Base-by-base conservation (phyloP, 2,888 invertebrate species). In the Xanthorhoe spadicearia region DNA sequence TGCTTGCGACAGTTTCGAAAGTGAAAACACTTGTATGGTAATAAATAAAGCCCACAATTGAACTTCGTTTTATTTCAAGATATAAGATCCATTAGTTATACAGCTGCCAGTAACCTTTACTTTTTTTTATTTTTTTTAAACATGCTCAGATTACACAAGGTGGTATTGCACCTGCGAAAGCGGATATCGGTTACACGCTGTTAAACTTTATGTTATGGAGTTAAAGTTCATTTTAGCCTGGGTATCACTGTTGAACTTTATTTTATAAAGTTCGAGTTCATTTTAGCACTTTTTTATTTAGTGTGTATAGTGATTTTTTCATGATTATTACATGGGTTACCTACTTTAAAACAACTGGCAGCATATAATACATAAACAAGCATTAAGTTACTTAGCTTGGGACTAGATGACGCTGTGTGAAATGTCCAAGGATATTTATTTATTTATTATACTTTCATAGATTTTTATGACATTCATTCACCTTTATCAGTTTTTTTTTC, bases 121-220 rank as follows among this genome's bases (percentile, higher is more conserved):
- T 43, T 43, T 43, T 13, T 38, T 38, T 13, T 48, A 8, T 46
- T 67, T 74, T 75, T 82, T 75, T 77, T 72, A 72, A 74, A 64
- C 67, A 68, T 63, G 68, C 66, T 71, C 67, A 59, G 64, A 74
- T 71, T 74, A 72, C 80, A 77, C 86, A 86, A 87, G 87, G 85
- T 87, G 87, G 74, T 71, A 68, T 64, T 66, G 72, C 86, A 87
- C 85, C 87, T 86, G 87, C 81, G 67, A 71, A 71, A 77, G 72
- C 80, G 80, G 78, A 79, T 80, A 77, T 72, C 46, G 52, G 18
- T 54, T 49, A 53, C 57, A 48, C 61, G 57, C 68, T 69, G 71
- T 71, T 72, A 64, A 56, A 64, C n/a, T 49, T 69, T 17, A 32
- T 13, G 8, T 10, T 7, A 38, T 28, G 19, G 10, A n/a, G 51